Conservation (phyloP, 2,888 invertebrate genomes). For the Eustalomyia histrio region DNA sequence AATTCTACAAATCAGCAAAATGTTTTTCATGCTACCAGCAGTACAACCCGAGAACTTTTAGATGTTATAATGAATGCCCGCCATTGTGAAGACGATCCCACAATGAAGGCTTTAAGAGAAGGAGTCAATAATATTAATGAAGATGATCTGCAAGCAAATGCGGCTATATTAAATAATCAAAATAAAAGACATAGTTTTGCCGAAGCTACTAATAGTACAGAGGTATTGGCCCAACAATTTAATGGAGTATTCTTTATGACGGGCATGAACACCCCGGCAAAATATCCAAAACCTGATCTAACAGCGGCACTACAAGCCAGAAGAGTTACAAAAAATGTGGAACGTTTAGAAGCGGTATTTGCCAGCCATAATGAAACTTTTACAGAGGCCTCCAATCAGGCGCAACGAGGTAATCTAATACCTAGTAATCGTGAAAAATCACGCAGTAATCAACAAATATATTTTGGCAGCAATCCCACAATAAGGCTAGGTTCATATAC, state of each 20-base stretch:
- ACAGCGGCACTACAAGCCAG: slow-evolving; percentile 82
- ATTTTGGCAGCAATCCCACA: slow-evolving; percentile 77
- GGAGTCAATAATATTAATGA: slow-evolving; percentile 70
- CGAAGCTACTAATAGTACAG: slow-evolving; percentile 48
- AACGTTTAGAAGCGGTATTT: slow-evolving; percentile 84
- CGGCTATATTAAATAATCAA: slow-evolving; percentile 34
- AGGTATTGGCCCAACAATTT: slow-evolving; percentile 79
- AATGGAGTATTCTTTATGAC: slow-evolving; percentile 83
- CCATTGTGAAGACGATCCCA: slow-evolving; percentile 79
- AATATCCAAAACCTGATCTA: slow-evolving; percentile 79
- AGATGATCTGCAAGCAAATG: slow-evolving; percentile 68
- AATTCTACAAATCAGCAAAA: slow-evolving; percentile 70
- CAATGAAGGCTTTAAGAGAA: slow-evolving; percentile 77
- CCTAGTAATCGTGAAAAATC: slow-evolving; percentile 83
- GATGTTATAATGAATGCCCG: slow-evolving; percentile 82
- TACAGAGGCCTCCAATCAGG: slow-evolving; percentile 80
- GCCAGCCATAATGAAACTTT: slow-evolving; percentile 78
- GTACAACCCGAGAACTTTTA: slow-evolving; percentile 82
- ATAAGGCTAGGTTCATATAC: slow-evolving; percentile 71
- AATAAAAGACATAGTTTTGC: slow-evolving; percentile 62
- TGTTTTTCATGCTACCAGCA: slow-evolving; percentile 71
- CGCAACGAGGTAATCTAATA: slow-evolving; percentile 79
- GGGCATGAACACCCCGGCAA: slow-evolving; percentile 80
- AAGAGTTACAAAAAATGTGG: slow-evolving; percentile 87
- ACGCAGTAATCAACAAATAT: slow-evolving; percentile 77